phyloP scores from a whole-genome alignment of 2,888 invertebrate genomes.

The Latrodectus elegans region DNA sequence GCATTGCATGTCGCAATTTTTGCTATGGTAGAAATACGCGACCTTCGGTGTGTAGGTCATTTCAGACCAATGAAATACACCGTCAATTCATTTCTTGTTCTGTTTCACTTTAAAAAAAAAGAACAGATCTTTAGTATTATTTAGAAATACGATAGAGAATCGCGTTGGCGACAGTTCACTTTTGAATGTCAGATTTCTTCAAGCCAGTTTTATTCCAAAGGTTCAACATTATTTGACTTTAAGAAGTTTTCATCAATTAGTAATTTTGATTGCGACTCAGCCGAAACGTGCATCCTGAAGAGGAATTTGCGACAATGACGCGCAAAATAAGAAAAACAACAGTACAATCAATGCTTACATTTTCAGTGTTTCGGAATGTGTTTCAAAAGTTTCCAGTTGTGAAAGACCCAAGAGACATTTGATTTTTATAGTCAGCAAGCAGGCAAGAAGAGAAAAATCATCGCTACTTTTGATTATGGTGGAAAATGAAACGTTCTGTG shows the following conservation, averaged over 20 bases:
- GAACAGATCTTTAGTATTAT: no score
- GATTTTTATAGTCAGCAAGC: background rate
- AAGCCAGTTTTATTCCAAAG: slow-evolving; percentile 16
- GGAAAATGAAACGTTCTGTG: background rate
- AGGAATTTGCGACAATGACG: background rate
- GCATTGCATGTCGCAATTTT: no score
- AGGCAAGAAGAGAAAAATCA: background rate
- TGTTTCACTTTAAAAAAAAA: no score
- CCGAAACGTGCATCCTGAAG: background rate
- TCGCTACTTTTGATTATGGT: background rate
- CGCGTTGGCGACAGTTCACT: no score
- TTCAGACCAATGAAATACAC: no score
- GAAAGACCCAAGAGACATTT: background rate
- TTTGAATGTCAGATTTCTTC: background rate
- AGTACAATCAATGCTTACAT: background rate
- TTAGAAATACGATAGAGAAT: no score
- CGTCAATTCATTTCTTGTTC: no score
- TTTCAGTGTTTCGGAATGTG: background rate
- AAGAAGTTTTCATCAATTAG: background rate
- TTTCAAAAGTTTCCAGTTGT: background rate
- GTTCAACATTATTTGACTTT: background rate
- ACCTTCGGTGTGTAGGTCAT: no score
- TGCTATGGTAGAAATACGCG: no score
- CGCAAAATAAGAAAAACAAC: background rate
- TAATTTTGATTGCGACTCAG: background rate